Evolutionary conservation across 2,113 vertebrate species (phyloP), one percentile per base, ranked within the genome.

Genomic region (Channa argus): DNA sequence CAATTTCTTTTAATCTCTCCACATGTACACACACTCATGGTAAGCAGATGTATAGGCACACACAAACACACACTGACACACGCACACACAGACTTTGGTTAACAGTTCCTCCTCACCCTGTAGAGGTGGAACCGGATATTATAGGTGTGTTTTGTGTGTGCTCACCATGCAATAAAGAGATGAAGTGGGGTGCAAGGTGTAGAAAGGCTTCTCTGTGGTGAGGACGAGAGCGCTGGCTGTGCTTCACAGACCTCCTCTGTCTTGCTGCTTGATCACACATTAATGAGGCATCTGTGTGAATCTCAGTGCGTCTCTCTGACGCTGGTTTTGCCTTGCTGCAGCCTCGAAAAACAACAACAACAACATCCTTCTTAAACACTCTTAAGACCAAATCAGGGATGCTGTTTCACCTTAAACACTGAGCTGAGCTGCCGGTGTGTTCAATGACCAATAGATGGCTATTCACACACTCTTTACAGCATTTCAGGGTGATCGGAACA

Each of bases 211-310:
- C 88, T 93, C 91, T 94, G 91, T 95, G 83, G 81, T 3, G 49
- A 82, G 77, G 84, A 92, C 82, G 78, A 79, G 81, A 79, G 91
- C 1, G 63, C 82, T 85, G 88, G 87, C 88, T 63, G 43, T 1
- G 39, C 77, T 91, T 86, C 90, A 95, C 93, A 95, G 92, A 86
- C 86, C 80, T 83, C 83, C 84, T 93, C 90, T 94, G 92, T 94
- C 87, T 82, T 82, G 73, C 49, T 39, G 76, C 86, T 84, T 91
- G 88, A 93, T 94, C 89, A 80, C 82, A 62, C 80, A 82, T 92
- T 93, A 92, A 94, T 92, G 88, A 92, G 85, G 84, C 69, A 83
- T 90, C 86, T 92, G 89, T 90, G 87, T 82, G 85, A 85, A 89
- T 93, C 85, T 83, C 62, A 56, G 73, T 50, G 1, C 47, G 69